These are phyloP conservation scores for Nephrotoma appendiculata DNA, from an alignment of 2,888 invertebrate species.

Conservation along the genomic window DNA sequence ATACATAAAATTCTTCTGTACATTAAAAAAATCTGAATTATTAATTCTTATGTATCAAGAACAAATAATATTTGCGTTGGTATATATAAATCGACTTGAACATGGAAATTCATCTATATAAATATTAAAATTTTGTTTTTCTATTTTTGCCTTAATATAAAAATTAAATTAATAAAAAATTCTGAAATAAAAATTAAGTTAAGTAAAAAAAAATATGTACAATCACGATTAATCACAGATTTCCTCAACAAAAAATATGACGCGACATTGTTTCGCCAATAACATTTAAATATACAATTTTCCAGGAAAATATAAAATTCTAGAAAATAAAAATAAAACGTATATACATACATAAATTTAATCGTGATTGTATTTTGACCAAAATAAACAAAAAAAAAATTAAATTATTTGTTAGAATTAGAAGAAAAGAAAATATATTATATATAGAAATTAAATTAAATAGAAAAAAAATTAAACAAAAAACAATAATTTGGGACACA, in stretches of 20 bases:
- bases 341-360: background rate
- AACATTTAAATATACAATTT: background rate
- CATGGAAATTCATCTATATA: background rate
- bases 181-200: background rate
- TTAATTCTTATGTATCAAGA: background rate
- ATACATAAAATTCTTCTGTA: background rate
- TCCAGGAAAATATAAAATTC: background rate
- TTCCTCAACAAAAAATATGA: background rate
- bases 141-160: background rate
- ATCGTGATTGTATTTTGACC: background rate
- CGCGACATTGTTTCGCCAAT: background rate
- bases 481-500: constrained; percentile 12
- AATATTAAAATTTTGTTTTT: background rate
- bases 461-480: constrained; percentile 9
- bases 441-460: background rate
- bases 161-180: background rate
- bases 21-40: background rate
- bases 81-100: background rate
- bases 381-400: constrained; percentile 4
- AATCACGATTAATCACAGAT: background rate
- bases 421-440: background rate
- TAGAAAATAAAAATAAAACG: background rate
- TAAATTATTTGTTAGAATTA: background rate
- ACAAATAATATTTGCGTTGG: background rate
- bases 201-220: background rate